Percentiles rank a stretch among this genome's conserved stretches.
These are phyloP conservation scores for Vicugna pacos DNA, from an alignment of 2,113 vertebrate genomes.

Conservation along the genomic window DNA sequence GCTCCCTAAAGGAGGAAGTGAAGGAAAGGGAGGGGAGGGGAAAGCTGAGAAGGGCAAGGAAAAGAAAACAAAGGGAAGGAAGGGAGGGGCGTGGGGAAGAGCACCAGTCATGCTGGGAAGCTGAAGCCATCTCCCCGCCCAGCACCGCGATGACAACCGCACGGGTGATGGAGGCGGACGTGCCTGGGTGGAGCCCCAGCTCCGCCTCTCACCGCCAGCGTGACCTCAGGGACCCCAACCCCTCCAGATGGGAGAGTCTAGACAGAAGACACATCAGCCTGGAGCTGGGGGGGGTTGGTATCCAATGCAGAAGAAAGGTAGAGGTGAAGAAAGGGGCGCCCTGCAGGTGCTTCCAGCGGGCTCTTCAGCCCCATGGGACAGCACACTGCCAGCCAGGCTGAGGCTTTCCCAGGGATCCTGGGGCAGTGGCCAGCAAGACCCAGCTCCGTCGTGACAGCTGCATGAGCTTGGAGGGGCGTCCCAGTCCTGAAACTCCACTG, in stretches of 20 bases:
- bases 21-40: neutral
- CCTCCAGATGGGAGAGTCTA: neutral
- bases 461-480: neutral
- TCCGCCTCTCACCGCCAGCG: neutral
- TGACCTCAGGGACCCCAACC: neutral
- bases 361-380: neutral
- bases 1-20: neutral
- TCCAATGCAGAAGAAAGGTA: too few relatives aligned
- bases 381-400: rapidly evolving
- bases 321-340: neutral
- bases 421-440: neutral
- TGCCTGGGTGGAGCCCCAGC: neutral
- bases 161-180: rapidly evolving
- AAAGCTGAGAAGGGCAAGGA: neutral
- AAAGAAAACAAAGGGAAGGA: neutral
- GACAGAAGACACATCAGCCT: rapidly evolving
- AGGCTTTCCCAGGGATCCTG: rapidly evolving
- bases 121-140: neutral
- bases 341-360: neutral
- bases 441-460: neutral
- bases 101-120: neutral
- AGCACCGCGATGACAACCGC: rapidly evolving
- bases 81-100: rapidly evolving
- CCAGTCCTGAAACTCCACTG: too few relatives aligned
- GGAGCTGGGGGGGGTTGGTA: rapidly evolving